Evolutionary conservation across 35 echinoderm and acorn worm genomes (phyloP).

Genomic region (Hemicentrotus pulcherrimus): DNA sequence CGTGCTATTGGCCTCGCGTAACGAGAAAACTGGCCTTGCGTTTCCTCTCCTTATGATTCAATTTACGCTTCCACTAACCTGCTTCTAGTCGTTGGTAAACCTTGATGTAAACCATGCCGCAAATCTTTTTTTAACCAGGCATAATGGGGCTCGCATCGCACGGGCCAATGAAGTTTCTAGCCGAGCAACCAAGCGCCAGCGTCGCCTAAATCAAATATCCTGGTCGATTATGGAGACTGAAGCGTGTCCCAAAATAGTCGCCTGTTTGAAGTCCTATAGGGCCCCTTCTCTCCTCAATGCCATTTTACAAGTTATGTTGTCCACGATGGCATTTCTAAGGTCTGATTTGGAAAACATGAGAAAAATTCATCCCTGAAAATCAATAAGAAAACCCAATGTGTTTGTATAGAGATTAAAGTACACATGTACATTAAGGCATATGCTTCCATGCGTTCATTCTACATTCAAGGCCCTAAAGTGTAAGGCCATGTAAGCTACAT

Average conservation of each 20-base stretch:
- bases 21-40: neutral
- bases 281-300: neutral
- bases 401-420: neutral
- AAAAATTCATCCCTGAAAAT: neutral
- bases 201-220: conserved; percentile 17
- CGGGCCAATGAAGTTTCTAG: neutral
- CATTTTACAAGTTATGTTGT: neutral
- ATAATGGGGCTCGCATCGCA: neutral
- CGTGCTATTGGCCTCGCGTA: neutral
- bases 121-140: neutral
- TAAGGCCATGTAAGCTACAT: neutral
- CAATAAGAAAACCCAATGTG: neutral
- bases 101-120: neutral
- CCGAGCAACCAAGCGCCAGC: neutral
- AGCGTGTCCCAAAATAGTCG: neutral
- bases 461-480: neutral
- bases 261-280: neutral
- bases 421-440: no score
- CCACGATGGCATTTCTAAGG: neutral
- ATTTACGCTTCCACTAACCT: neutral
- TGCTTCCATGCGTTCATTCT: neutral
- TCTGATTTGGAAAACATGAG: neutral
- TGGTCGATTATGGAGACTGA: neutral
- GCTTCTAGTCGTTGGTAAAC: neutral
- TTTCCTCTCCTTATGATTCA: neutral